Base-by-base conservation (phyloP, 2,113 vertebrate genomes). In the Percopsis transmontana region DNA sequence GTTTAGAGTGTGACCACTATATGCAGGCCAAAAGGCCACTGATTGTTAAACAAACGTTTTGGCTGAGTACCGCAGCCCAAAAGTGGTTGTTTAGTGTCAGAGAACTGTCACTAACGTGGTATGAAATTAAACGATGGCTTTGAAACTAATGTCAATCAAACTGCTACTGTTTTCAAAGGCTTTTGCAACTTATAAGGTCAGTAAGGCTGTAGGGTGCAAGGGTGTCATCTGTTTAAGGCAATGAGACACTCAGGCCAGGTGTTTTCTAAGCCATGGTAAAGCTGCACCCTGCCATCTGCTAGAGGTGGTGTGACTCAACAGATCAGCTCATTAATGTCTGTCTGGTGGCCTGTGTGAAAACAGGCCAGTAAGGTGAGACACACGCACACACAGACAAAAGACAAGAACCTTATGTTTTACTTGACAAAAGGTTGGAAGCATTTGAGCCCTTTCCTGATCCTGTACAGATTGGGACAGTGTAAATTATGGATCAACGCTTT, bases 241-340 rank as follows among this genome's bases (percentile, higher is more conserved):
- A 48, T 42, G 61, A 62, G 64, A 72, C 52, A 12, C 58, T 19
- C 13, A 40, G 12, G 66, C 40, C 42, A 68, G 16, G 45, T 76
- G 68, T 68, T 81, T 75, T 62, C 47, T 75, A 76, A 79, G 69
- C 78, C 58, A 81, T 87, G 90, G 87, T 88, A 77, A 59, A 62
- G 65, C 71, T 78, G 63, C 65, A 55, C 60, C 44, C 54, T 74
- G 81, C 90, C 88, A 88, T 86, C 90, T 91, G 88, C 73, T 68
- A 64, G 50, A 70, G 52, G 71, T 5, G 56, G 62, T 54, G 64
- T 55, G 69, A 70, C 68, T 64, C 47, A 62, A 68, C 54, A 66
- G 75, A 85, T 85, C 71, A 68, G 73, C 51, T 79, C 58, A 54
- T 58, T 40, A 62, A 38, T n/a, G 63, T 40, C 66, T 73, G 69